Evolutionary conservation across 2,797 vertebrate species (phyloP), one percentile per base, ranked within the genome.

Genomic region (Sebastes diaconus): DNA sequence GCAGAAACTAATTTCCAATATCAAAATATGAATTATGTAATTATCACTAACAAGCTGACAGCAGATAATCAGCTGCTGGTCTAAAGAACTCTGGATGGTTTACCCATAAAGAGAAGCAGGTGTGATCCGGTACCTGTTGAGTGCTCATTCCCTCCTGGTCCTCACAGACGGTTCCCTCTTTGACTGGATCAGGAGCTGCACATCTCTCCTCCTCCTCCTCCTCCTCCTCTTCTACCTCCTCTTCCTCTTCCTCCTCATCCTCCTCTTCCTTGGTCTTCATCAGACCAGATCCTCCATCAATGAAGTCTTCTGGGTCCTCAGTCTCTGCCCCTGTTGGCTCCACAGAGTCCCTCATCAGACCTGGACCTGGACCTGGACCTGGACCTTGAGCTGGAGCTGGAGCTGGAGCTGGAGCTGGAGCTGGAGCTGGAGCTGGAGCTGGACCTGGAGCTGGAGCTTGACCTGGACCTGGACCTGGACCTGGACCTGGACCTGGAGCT

Each of bases 121-220:
- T 73, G 68, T 24, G 27, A 16, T 59, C 13, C n/a, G 70, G 27
- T 94, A 96, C 95, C 95, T 96, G 95, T 16, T 87, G 88, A 2
- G 90, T 93, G 84, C 74, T 95, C 79, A 94, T 87, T 18, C 93
- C 94, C 8, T 91, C 91, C 60, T 85, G 84, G 2, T 83, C 77
- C 25, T 91, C 80, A 58, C 81, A 87, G 12, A 77, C 24, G 52
- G 16, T 69, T 24, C 32, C 58, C 20, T 88, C 83, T 65, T 93
- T 93, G n/a, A 72, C 83, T 0, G 80, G 54, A 25, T 80, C 66
- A 2, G 34, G 20, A 34, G 70, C 57, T 3, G 30, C 46, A 73
- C 34, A 81, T 7, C 39, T 36, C 65, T 88, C 80, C 7, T 5
- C 25, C 7, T 5, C 25, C 7, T 5, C 25, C 7, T 5, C 25